phyloP scores from a whole-genome alignment of 2,888 invertebrate species.

The Philereme vetulata region DNA sequence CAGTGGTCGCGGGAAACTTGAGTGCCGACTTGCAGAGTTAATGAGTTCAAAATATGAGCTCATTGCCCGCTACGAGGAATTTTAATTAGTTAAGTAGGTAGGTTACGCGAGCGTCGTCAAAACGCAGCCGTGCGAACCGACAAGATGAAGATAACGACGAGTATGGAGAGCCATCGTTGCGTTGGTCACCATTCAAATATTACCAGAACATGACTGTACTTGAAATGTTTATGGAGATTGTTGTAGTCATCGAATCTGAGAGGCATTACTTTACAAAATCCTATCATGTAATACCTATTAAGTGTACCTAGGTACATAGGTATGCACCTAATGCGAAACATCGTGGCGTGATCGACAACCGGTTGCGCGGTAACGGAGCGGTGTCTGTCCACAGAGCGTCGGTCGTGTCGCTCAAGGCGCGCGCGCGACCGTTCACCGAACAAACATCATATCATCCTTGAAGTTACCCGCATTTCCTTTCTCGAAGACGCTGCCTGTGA shows the following conservation, averaged over 20 bases:
- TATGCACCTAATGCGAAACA: not conserved
- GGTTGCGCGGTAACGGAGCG: slow-evolving; percentile 21
- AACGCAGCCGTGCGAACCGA: slow-evolving; percentile 57
- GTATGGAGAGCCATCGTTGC: not conserved
- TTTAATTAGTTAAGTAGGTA: slow-evolving; percentile 71
- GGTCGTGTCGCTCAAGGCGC: slow-evolving; percentile 17
- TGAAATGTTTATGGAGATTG: not conserved
- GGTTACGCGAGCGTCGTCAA: slow-evolving; percentile 55
- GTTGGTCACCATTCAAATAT: too few species aligned
- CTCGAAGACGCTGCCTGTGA: not conserved
- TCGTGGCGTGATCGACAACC: slow-evolving; percentile 15
- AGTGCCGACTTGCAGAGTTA: slow-evolving; percentile 45
- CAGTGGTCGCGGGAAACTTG: slow-evolving; percentile 16
- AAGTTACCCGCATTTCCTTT: not conserved
- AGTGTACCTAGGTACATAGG: not conserved
- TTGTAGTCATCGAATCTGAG: not conserved
- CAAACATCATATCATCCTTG: not conserved
- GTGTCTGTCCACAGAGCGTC: slow-evolving; percentile 12
- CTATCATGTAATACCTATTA: too few species aligned
- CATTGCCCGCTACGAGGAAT: slow-evolving; percentile 65
- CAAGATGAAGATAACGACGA: slow-evolving; percentile 25
- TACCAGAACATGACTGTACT: not conserved
- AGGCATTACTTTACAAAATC: not conserved
- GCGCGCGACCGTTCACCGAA: slow-evolving; percentile 19
- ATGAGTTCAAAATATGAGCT: slow-evolving; percentile 64